phyloP scores from a whole-genome alignment of 2,113 vertebrate genomes.

The Apeltes quadracus region DNA sequence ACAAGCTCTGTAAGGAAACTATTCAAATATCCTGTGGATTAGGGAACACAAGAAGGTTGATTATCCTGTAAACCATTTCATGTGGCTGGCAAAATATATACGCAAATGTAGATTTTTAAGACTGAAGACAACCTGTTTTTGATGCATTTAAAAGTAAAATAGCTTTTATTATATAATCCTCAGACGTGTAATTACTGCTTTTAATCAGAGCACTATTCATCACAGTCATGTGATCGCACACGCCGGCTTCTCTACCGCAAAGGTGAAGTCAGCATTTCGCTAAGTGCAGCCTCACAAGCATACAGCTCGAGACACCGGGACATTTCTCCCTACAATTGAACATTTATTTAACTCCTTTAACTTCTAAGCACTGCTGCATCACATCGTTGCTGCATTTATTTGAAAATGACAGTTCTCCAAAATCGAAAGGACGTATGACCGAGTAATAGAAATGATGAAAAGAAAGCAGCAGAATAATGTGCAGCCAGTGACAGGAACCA shows the following conservation, averaged over 20 bases:
- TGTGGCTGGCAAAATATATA: neutral
- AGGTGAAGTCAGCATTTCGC: neutral
- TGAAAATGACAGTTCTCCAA: neutral
- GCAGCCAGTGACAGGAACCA: neutral
- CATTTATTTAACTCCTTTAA: neutral
- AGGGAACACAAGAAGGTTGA: neutral
- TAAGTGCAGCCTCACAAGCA: neutral
- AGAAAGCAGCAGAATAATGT: constrained; percentile 7
- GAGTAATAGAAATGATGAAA: neutral
- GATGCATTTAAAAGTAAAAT: neutral
- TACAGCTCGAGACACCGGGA: neutral
- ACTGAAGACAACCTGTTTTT: neutral
- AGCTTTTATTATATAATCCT: neutral
- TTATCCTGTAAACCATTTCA: neutral
- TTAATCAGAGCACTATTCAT: neutral
- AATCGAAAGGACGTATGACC: neutral
- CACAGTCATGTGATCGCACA: neutral
- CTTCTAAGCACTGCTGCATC: constrained; percentile 3
- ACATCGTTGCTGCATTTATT: neutral
- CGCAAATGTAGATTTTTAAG: neutral
- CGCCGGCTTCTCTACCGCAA: neutral
- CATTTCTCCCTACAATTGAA: neutral
- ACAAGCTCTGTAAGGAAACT: neutral
- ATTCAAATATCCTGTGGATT: neutral
- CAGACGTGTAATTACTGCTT: neutral